phyloP scores from a whole-genome alignment of 2,113 vertebrate genomes.

The Noctilio leporinus region DNA sequence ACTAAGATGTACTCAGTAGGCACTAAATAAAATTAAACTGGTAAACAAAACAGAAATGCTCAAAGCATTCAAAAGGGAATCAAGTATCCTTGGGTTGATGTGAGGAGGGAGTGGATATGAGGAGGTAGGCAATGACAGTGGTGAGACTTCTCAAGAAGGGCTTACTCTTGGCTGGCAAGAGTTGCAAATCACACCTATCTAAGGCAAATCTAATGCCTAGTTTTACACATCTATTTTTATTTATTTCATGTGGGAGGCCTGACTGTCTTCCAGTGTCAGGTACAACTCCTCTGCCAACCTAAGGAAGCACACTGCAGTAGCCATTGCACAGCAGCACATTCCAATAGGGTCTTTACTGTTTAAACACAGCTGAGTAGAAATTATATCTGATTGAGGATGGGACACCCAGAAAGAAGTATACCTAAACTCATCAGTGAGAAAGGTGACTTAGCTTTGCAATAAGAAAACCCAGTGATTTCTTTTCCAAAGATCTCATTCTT shows the following conservation, averaged over 20 bases:
- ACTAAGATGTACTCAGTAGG: neutral
- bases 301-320: neutral
- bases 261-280: neutral
- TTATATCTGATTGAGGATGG: fast-evolving
- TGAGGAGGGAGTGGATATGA: neutral
- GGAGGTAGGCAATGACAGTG: fast-evolving
- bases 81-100: neutral
- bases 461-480: neutral
- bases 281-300: neutral
- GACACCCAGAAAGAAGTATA: neutral
- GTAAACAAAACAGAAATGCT: neutral
- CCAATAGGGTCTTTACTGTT: neutral
- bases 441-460: neutral
- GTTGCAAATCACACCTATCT: no score
- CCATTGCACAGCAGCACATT: fast-evolving
- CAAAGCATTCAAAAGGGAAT: neutral
- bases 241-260: neutral
- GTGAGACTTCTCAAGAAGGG: fast-evolving
- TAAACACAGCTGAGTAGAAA: neutral
- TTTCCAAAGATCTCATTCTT: neutral
- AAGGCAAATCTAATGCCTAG: neutral
- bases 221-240: neutral
- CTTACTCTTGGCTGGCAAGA: neutral
- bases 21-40: neutral
- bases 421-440: neutral